Evolutionary conservation across 35 echinoderm and acorn worm genomes (phyloP), one percentile per base, ranked within the genome.

Genomic region (Apostichopus californicus): DNA sequence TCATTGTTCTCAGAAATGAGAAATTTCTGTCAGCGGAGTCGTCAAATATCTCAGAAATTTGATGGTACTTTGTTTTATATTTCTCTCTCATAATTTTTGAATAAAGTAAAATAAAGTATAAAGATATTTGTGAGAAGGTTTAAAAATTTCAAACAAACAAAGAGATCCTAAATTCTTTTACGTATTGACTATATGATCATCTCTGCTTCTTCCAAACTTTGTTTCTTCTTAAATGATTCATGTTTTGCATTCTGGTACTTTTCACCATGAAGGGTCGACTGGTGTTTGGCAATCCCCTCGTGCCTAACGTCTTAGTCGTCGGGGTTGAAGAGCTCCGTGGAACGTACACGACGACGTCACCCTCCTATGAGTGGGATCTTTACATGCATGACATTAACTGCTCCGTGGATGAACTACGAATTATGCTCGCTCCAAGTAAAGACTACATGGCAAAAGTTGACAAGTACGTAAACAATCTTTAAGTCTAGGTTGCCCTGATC

Each of bases 341-440:
- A n/a, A 78, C 70, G 8, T 96, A 98, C 93, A 98, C 97, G 55
- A 98, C 97, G 28, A 78, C 56, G 13, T 89, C 93, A 20, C 91
- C 97, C 23, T 61, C 75, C 6, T 78, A 77, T 13, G 91, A 85
- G 0, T 94, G 88, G 68, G 97, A 98, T 87, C 70, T 71, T 63
- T 98, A 92, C 28, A 95, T 89, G 9, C 97, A 98, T 79, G 95
- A 96, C 87, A 86, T 98, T 77, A 93, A 94, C 73, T 98, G 97
- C 90, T 90, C 93, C 28, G 95, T 85, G 11, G 97, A 98, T 21
- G 91, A 88, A 26, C 80, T 98, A 18, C 94, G 86, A 53, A 91
- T 94, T 56, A 96, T 98, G 87, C 70, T 98, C 11, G 95, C 97
- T 52, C 94, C 94, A 5, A 98, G 97, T 87, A 95, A 95, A 21